phyloP scores from a whole-genome alignment of 2,888 invertebrate species.

The Autographa pulchrina region DNA sequence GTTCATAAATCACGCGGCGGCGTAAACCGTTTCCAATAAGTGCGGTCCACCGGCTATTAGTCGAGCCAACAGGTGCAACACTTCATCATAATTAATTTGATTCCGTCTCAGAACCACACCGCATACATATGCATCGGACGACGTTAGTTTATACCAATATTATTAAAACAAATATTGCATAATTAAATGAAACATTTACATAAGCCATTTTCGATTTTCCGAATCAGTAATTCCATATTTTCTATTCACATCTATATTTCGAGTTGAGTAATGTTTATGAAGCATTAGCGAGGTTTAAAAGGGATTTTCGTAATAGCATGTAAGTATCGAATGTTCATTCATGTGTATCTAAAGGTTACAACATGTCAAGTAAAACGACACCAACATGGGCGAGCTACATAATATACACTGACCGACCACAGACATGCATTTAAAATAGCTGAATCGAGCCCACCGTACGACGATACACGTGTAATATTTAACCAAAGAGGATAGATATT shows the following conservation, averaged over 20 bases:
- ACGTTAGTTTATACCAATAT: conserved; percentile 35
- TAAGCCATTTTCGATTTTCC: not conserved
- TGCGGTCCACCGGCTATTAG: conserved; percentile 62
- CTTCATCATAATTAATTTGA: conserved; percentile 70
- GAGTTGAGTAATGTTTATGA: not conserved
- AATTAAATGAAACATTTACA: conserved; percentile 26
- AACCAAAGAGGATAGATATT: not conserved
- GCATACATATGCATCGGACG: conserved; percentile 59
- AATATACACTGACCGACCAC: no score
- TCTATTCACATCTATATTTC: not conserved
- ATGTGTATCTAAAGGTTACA: not conserved
- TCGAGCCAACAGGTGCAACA: conserved; percentile 65
- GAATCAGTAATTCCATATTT: not conserved
- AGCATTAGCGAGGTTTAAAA: not conserved
- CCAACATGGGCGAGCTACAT: not conserved
- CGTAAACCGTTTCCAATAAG: conserved; percentile 57
- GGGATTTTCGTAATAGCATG: not conserved
- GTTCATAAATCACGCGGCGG: conserved; percentile 45
- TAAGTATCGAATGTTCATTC: not conserved
- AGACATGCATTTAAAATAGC: no score
- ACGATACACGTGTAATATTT: not conserved
- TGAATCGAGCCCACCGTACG: no score
- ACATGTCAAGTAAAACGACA: not conserved
- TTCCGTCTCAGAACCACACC: conserved; percentile 56
- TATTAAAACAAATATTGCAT: conserved; percentile 50